Base-by-base conservation (phyloP, 2,888 invertebrate genomes). In the Cosmopolites sordidus region DNA sequence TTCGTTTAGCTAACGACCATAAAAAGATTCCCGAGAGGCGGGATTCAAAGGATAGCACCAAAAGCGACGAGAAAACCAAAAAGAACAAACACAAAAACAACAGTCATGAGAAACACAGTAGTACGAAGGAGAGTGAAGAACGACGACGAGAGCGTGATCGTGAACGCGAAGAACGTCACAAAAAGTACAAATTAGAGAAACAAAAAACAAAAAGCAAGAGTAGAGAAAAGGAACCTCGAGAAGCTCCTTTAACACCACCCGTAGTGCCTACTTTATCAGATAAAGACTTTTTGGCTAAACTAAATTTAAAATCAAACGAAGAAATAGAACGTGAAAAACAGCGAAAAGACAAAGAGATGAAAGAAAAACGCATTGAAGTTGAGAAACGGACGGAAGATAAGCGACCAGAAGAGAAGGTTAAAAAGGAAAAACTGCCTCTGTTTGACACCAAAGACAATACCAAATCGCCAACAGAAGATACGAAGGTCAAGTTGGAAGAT, bases 41-140 rank as follows among this genome's bases (percentile, higher is more conserved):
- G 51, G 87, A 88, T 67, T 87, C 86, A 39, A 87, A 86, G 75
- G 88, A 88, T 64, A 76, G 76, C 59, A 70, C 66, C 1, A 64
- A 72, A 58, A 72, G 67, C 2, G 67, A 69, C 11, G 68, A 71
- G 5, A 69, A 64, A 59, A 72, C 75, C 1, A 77, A 79, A 71
- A 57, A 46, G 38, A 61, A 54, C 3, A 82, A 81, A 72, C 80
- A 81, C 60, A 80, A 77, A 68, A 82, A 81, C 66, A 80, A 79
- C 42, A 54, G 60, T 1, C 72, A 79, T 46, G 81, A 82, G 49
- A 81, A 80, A 69, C 79, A 80, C 64, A 79, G 76, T 66, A 66
- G 60, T 54, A 46, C 56, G 12, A 65, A 62, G 56, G 62, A 62
- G 6, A 46, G 53, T 18, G 65, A 66, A 4, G 65, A 66, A 42